These are phyloP conservation scores for Eudasyphora cyanicolor DNA, from an alignment of 2,888 invertebrate species.

Conservation along the genomic window DNA sequence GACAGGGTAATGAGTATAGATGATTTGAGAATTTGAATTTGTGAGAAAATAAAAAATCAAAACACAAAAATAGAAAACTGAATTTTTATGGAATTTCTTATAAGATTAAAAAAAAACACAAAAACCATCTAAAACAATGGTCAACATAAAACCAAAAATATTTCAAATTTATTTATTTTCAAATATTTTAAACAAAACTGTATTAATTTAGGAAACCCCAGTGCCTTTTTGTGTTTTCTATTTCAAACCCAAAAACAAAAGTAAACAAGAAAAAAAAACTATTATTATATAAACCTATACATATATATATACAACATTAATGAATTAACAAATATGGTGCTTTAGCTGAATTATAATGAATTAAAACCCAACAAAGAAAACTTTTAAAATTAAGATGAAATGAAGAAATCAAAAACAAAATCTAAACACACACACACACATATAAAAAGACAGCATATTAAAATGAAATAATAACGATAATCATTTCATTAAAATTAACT, in stretches of 20 bases:
- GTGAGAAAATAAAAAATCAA: background rate
- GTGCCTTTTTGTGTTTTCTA: slow-evolving; percentile 27
- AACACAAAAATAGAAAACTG: background rate
- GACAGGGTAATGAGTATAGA: background rate
- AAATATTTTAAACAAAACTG: no score
- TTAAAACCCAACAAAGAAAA: slow-evolving; percentile 14
- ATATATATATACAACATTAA: slow-evolving; percentile 43
- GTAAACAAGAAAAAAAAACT: slow-evolving; percentile 49
- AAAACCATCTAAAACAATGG: no score
- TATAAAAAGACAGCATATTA: background rate
- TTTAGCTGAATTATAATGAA: slow-evolving; percentile 76
- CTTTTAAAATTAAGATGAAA: slow-evolving; percentile 14
- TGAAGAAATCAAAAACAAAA: background rate
- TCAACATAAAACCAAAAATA: no score
- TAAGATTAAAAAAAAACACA: no score
- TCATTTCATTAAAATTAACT: background rate
- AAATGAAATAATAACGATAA: slow-evolving; percentile 1
- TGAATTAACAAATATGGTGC: slow-evolving; percentile 74
- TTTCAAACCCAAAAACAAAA: slow-evolving; percentile 54
- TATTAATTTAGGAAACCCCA: background rate
- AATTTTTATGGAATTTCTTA: no score
- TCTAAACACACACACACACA: background rate
- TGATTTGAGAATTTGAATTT: background rate
- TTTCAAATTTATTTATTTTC: background rate
- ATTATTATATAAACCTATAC: slow-evolving; percentile 61